Base-by-base conservation (phyloP, 2,888 invertebrate species). In the Ariolimax columbianus region DNA sequence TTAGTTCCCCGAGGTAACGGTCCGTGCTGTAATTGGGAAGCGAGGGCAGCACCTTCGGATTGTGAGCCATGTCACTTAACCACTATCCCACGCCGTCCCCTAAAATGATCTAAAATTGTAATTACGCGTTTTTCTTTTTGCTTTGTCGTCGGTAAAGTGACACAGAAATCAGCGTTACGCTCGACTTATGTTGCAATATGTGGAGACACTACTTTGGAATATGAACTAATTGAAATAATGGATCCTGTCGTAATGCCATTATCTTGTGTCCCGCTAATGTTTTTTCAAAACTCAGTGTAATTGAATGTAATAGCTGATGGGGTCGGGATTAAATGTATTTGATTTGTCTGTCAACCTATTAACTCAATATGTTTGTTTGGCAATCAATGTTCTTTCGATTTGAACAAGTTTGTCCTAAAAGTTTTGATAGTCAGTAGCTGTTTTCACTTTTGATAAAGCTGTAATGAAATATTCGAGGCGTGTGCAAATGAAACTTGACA, bases 161-260 rank as follows among this genome's bases (percentile, higher is more conserved):
- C 26, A 63, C n/a, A 2, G 59, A 63, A 63, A n/a, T 63, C n/a
- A 63, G 2, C 23, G 26, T 43, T 6, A n/a, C 73, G 40, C 73
- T 43, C 14, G 73, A 73, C 73, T 43, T 73, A 11, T 66, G 43
- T 26, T 26, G 40, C 43, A 38, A 72, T 43, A 11, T n/a, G 17
- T 43, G 43, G 3, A 47, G 73, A 73, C 43, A n/a, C 2, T n/a
- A 30, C 17, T 4, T 47, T 73, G 14, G 43, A 7, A 47, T 30
- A 43, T 38, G 40, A 47, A n/a, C n/a, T 11, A 43, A 47, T 36
- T 43, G n/a, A 73, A 43, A 36, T 73, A 73, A 73, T 73, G 73
- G n/a, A 43, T n/a, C 30, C 26, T 38, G 26, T 43, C 30, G 40
- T 43, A 47, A 73, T 43, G n/a, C 73, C 40, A 73, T 73, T 73